Evolutionary conservation across 2,113 vertebrate species (phyloP).

Genomic region (Podarcis raffonei): DNA sequence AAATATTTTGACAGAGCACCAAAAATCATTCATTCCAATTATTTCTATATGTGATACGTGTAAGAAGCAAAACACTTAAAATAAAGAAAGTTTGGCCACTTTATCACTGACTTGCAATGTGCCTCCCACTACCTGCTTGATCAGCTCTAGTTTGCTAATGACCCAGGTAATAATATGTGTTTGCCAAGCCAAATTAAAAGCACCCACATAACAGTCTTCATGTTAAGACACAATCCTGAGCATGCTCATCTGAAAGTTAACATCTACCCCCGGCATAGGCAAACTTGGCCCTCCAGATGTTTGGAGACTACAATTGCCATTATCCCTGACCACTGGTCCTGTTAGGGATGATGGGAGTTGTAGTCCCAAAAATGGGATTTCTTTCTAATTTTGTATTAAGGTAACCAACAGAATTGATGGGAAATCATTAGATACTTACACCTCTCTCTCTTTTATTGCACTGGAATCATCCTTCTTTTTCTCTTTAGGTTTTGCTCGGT

Average conservation of each 20-base stretch:
- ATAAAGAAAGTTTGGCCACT: neutral
- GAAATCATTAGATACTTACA: slow-evolving; percentile 77
- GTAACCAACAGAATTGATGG: neutral
- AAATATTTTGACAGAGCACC: neutral
- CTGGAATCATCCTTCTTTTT: slow-evolving; percentile 91
- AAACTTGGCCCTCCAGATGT: too few relatives aligned
- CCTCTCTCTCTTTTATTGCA: slow-evolving; percentile 88
- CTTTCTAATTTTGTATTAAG: neutral
- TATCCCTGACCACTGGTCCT: too few relatives aligned
- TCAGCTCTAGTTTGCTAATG: neutral
- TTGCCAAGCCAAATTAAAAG: neutral
- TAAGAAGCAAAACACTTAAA: neutral
- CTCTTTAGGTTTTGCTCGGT: slow-evolving; percentile 81
- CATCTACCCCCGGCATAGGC: neutral
- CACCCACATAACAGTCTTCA: neutral
- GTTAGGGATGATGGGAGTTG: too few relatives aligned
- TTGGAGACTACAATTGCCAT: too few relatives aligned
- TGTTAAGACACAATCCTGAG: neutral
- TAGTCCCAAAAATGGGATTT: too few relatives aligned
- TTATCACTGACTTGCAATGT: neutral
- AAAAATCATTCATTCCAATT: neutral
- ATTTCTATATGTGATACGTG: neutral
- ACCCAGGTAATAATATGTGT: neutral
- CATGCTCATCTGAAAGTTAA: neutral
- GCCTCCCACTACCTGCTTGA: neutral